These are phyloP conservation scores for Phorcus lineatus DNA, from an alignment of 2,888 invertebrate species.

Conservation along the genomic window DNA sequence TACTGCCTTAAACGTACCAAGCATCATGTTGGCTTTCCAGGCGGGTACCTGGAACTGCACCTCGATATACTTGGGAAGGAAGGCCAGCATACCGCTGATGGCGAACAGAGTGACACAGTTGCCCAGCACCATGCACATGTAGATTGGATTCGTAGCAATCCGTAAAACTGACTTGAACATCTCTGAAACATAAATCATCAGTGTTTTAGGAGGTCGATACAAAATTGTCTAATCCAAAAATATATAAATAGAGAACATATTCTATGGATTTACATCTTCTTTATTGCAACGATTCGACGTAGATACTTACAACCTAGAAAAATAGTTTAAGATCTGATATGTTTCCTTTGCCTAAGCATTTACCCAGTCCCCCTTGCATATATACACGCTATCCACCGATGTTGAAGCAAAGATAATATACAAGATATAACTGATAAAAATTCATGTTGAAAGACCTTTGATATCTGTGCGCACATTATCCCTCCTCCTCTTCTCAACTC, in stretches of 20 bases:
- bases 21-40: conserved; percentile 57
- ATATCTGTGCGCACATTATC: neutral
- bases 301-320: too few species aligned
- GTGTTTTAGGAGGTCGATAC: neutral
- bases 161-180: conserved; percentile 44
- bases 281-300: too few species aligned
- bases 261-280: too few species aligned
- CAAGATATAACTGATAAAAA: too few species aligned
- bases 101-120: conserved; percentile 41
- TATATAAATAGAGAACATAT: too few species aligned
- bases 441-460: neutral
- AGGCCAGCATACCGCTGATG: conserved; percentile 45
- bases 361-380: too few species aligned
- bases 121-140: conserved; percentile 34
- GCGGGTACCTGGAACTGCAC: conserved; percentile 57
- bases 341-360: too few species aligned
- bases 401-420: neutral
- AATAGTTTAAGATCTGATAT: too few species aligned
- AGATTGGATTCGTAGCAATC: conserved; percentile 47
- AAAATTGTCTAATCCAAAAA: too few species aligned
- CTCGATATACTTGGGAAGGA: conserved; percentile 62
- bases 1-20: conserved; percentile 45
- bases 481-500: neutral
- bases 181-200: conserved; percentile 36
- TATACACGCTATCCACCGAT: too few species aligned